phyloP scores from a whole-genome alignment of 1,140 invertebrate species.

The Stegodyphus mimosarum region DNA sequence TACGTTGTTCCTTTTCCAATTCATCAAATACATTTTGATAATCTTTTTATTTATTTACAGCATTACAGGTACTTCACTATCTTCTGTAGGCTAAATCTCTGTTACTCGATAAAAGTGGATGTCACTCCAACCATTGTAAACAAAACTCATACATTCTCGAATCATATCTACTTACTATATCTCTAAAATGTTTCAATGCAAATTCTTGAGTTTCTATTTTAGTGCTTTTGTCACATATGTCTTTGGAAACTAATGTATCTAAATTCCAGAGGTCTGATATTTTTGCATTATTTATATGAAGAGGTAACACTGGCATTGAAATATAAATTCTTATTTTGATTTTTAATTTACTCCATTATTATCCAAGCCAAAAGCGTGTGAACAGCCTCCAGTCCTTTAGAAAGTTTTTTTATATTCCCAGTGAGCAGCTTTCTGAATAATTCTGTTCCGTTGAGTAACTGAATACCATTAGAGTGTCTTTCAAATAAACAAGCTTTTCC shows the following conservation, averaged over 20 bases:
- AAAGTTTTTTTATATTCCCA: background rate
- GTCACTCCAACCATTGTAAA: background rate
- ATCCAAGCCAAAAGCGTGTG: background rate
- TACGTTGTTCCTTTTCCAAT: background rate
- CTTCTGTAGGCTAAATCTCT: background rate
- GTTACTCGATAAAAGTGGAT: background rate
- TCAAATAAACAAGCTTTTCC: background rate
- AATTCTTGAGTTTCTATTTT: background rate
- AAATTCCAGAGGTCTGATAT: background rate
- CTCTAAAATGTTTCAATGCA: background rate
- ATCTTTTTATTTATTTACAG: background rate
- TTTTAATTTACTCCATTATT: background rate
- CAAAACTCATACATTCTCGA: background rate
- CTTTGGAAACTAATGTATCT: background rate
- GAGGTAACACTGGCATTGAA: background rate
- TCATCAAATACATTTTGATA: background rate
- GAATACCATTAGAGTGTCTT: background rate
- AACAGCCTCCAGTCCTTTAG: background rate
- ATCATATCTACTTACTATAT: background rate
- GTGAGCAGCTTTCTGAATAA: background rate
- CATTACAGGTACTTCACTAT: background rate
- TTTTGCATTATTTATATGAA: background rate
- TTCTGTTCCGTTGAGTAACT: background rate
- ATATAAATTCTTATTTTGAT: background rate
- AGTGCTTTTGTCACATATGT: background rate